Conservation (phyloP, 1,140 invertebrate genomes). For the Lordiphosa mommai region DNA sequence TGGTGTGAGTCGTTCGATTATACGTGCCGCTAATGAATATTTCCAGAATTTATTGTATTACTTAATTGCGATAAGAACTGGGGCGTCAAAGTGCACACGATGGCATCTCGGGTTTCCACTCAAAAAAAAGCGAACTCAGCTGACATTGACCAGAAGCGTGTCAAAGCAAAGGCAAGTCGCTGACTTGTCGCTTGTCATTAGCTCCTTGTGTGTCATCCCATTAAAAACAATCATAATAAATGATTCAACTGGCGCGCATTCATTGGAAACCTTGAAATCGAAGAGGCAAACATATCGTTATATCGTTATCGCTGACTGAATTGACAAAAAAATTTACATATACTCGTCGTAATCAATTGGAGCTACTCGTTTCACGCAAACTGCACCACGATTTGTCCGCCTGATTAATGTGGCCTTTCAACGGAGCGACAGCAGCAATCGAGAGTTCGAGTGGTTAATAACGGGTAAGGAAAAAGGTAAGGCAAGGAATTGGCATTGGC, state of each 20-base stretch:
- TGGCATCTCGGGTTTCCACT: constrained; percentile 28
- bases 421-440: neutral
- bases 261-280: constrained; percentile 60
- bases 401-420: constrained; percentile 59
- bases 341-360: constrained; percentile 48
- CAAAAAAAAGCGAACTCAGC: constrained; percentile 23
- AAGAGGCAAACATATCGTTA: constrained; percentile 26
- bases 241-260: constrained; percentile 46
- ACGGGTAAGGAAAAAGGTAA: neutral
- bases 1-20: neutral
- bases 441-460: constrained; percentile 5
- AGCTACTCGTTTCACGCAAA: constrained; percentile 65
- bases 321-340: constrained; percentile 57
- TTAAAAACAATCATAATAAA: constrained; percentile 56
- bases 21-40: constrained; percentile 7
- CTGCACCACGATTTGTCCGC: constrained; percentile 41
- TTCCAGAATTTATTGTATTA: constrained; percentile 30
- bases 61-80: constrained; percentile 40
- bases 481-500: constrained; percentile 6
- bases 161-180: constrained; percentile 35
- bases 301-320: constrained; percentile 32
- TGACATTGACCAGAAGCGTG: constrained; percentile 70
- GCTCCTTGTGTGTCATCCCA: constrained; percentile 43
- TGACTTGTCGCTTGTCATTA: constrained; percentile 72
- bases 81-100: constrained; percentile 43